Evolutionary conservation across 1,140 invertebrate genomes (phyloP).

Genomic region (Drosophila trapezifrons): DNA sequence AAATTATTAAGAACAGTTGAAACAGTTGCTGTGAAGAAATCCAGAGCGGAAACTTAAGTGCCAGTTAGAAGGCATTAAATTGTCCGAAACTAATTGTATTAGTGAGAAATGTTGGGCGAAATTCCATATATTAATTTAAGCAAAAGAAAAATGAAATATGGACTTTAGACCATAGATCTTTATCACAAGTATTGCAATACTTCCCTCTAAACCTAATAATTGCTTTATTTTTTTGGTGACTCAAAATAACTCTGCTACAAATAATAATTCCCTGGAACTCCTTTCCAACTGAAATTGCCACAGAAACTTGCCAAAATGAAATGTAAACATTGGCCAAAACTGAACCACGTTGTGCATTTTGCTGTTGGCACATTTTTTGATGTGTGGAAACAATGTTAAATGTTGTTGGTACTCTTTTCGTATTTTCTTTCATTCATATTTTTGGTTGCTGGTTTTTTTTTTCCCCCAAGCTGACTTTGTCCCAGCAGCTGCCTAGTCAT

Average conservation of each 20-base stretch:
- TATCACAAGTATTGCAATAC: not conserved
- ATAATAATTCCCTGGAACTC: constrained; percentile 11
- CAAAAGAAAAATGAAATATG: too few species aligned
- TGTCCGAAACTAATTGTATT: not conserved
- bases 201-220: not conserved
- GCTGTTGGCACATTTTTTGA: constrained; percentile 38
- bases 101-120: not conserved
- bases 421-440: constrained; percentile 24
- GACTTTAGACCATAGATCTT: too few species aligned
- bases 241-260: not conserved
- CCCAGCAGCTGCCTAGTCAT: constrained; percentile 27
- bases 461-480: constrained; percentile 23
- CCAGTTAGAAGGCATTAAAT: too few species aligned
- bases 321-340: constrained; percentile 36
- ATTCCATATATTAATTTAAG: too few species aligned
- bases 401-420: not conserved
- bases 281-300: constrained; percentile 6
- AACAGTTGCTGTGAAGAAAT: constrained; percentile 2
- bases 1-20: not conserved
- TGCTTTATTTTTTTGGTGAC: not conserved
- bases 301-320: constrained; percentile 37
- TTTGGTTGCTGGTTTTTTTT: constrained; percentile 19
- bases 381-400: constrained; percentile 14
- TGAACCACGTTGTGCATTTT: constrained; percentile 37
- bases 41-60: not conserved